phyloP scores from a whole-genome alignment of 2,797 vertebrate genomes.

The Chaetodon trifasciatus region DNA sequence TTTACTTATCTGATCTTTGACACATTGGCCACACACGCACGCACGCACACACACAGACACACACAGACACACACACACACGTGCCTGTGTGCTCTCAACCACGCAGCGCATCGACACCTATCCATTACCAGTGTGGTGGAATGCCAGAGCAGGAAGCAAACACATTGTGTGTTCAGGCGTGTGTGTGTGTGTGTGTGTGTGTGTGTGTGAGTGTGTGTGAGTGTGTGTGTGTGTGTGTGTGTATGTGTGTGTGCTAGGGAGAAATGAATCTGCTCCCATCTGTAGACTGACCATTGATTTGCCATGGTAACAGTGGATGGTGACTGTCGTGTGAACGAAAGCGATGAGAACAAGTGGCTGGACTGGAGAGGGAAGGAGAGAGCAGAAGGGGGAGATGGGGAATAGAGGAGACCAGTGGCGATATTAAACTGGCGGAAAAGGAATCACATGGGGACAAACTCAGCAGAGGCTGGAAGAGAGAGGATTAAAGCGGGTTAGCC shows the following conservation, averaged over 20 bases:
- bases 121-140: slow-evolving; percentile 62
- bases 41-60: slow-evolving; percentile 3
- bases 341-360: slow-evolving; percentile 61
- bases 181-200: neutral
- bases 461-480: slow-evolving; percentile 21
- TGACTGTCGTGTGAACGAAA: slow-evolving; percentile 78
- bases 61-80: slow-evolving; percentile 6
- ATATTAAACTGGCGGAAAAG: slow-evolving; percentile 39
- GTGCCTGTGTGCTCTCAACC: slow-evolving; percentile 13
- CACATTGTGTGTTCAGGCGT: slow-evolving; percentile 24
- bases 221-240: slow-evolving; percentile 18
- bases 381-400: slow-evolving; percentile 10
- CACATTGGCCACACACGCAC: slow-evolving; percentile 38
- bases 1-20: slow-evolving; percentile 79
- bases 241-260: slow-evolving; percentile 20
- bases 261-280: slow-evolving; percentile 75
- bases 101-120: slow-evolving; percentile 44
- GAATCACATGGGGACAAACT: slow-evolving; percentile 36
- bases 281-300: slow-evolving; percentile 80
- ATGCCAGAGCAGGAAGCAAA: slow-evolving; percentile 52
- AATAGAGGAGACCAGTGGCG: slow-evolving; percentile 25
- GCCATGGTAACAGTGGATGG: slow-evolving; percentile 80
- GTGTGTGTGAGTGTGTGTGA: slow-evolving; percentile 20
- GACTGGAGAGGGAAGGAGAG: slow-evolving; percentile 35
- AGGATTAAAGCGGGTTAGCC: slow-evolving; percentile 45